Percentiles rank a stretch among this genome's conserved stretches.
Conservation (phyloP, 2,113 vertebrate genomes). For the Pelecanus crispus region DNA sequence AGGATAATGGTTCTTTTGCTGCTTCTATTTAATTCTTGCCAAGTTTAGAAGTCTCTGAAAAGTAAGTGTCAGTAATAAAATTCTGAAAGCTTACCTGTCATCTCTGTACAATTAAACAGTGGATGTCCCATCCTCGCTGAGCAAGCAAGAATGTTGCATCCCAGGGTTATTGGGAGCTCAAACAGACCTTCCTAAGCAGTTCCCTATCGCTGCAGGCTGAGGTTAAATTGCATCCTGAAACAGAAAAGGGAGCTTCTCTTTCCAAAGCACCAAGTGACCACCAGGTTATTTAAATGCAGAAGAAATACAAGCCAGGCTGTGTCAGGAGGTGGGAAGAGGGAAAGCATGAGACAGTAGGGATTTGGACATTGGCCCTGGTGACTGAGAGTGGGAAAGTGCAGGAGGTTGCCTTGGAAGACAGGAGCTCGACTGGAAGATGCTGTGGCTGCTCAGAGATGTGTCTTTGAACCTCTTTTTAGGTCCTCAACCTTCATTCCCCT, state of each 20-base stretch:
- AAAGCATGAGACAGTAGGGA: background rate
- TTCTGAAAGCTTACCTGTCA: background rate
- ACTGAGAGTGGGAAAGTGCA: background rate
- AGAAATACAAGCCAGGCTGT: background rate
- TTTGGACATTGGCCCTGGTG: background rate
- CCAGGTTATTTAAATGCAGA: background rate
- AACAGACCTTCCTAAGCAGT: background rate
- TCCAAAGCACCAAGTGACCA: background rate
- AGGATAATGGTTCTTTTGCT: background rate
- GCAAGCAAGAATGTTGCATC: background rate
- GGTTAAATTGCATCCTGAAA: background rate
- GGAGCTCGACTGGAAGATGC: background rate
- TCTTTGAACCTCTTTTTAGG: background rate
- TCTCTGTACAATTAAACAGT: background rate
- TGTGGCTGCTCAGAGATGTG: background rate
- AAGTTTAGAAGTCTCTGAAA: background rate
- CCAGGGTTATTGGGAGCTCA: background rate
- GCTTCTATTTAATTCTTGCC: background rate
- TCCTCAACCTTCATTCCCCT: background rate
- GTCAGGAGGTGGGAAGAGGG: background rate
- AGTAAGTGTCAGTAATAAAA: background rate
- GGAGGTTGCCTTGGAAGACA: background rate
- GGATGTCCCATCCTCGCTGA: background rate
- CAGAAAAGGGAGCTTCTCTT: background rate
- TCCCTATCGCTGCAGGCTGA: background rate